phyloP scores from a whole-genome alignment of 2,888 invertebrate genomes.

The Amphipoea lucens region DNA sequence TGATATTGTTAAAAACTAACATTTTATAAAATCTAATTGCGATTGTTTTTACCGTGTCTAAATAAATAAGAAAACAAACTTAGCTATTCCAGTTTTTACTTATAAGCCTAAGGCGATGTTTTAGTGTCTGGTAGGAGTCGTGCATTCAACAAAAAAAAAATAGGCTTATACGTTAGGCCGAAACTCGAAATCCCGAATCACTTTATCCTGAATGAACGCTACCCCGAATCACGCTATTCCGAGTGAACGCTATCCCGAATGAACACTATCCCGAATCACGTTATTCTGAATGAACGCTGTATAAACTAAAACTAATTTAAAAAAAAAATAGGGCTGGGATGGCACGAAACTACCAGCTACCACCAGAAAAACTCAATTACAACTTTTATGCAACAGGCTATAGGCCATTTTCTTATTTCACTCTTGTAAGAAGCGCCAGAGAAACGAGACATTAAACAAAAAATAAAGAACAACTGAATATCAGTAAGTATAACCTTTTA shows the following conservation, averaged over 20 bases:
- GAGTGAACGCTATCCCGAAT: too few relatives aligned
- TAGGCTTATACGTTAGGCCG: too few relatives aligned
- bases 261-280: too few relatives aligned
- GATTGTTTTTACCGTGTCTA: neutral
- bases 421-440: neutral
- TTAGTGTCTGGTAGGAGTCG: neutral
- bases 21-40: too few relatives aligned
- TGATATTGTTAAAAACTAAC: constrained; percentile 82
- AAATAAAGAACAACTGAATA: constrained; percentile 2
- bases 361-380: neutral
- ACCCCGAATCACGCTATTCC: too few relatives aligned
- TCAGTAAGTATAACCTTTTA: constrained; percentile 37
- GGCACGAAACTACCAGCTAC: too few relatives aligned
- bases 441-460: neutral
- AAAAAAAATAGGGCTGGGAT: neutral
- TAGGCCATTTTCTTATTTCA: neutral
- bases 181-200: too few relatives aligned
- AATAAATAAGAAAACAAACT: neutral
- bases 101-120: neutral
- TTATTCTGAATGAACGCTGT: neutral
- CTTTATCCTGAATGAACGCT: too few relatives aligned
- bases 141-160: too few relatives aligned
- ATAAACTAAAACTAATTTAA: too few relatives aligned
- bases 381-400: neutral
- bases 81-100: neutral